Conservation (phyloP, 1,140 invertebrate species). For the Chrysopa pallens region DNA sequence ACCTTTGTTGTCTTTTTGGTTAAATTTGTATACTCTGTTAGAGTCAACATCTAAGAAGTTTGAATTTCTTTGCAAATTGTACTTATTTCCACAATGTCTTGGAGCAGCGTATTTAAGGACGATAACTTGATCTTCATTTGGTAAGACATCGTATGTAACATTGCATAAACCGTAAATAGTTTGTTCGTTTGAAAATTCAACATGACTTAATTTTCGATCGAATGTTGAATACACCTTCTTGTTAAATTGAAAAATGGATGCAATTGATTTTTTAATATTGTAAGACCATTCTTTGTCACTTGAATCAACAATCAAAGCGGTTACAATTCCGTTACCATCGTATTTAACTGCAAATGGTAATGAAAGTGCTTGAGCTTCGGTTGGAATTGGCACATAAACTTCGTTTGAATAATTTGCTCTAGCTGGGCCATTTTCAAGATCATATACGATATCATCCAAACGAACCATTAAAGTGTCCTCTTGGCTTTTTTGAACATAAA, state of each 20-base stretch:
- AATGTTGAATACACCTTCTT: background rate
- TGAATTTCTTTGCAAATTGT: background rate
- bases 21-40: no score
- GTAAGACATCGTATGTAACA: slow-evolving; percentile 8
- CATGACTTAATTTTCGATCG: no score
- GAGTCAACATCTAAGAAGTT: no score
- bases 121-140: slow-evolving; percentile 4
- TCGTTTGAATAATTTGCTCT: background rate
- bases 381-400: slow-evolving; percentile 6
- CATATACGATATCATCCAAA: slow-evolving; percentile 17
- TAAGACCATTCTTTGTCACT: slow-evolving; percentile 16
- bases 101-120: slow-evolving; percentile 6
- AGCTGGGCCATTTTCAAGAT: slow-evolving; percentile 18
- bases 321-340: slow-evolving; percentile 13
- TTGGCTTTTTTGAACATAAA: slow-evolving; percentile 16
- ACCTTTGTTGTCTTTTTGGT: no score
- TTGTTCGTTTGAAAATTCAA: slow-evolving; percentile 3
- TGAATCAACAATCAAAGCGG: slow-evolving; percentile 4
- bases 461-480: slow-evolving; percentile 12
- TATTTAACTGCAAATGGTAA: slow-evolving; percentile 19
- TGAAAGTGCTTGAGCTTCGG: slow-evolving; percentile 11
- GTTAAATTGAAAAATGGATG: slow-evolving; percentile 15
- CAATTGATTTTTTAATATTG: slow-evolving; percentile 23
- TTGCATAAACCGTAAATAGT: slow-evolving; percentile 8
- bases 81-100: slow-evolving; percentile 1